Base-by-base conservation (phyloP, 2,797 vertebrate species). In the Scolopax rusticola region DNA sequence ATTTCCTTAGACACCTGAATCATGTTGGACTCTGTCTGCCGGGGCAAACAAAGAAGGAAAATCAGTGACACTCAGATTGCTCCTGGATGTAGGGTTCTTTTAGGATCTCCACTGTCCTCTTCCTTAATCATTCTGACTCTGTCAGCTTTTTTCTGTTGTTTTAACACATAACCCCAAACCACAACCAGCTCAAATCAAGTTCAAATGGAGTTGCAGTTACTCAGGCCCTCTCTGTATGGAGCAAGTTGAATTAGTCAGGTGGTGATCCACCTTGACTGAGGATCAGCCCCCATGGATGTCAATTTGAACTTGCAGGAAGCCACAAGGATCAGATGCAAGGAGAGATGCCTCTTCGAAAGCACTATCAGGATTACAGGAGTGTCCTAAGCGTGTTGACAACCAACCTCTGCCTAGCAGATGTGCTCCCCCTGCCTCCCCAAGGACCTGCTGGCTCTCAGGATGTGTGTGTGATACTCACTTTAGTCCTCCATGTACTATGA, bases 1-100 rank as follows among this genome's bases (percentile, higher is more conserved):
- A 85, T 91, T 84, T 92, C 67, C 76, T 95, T 28, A 70, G 61
- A 93, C n/a, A 57, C 32, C 65, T 59, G 81, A 90, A 85, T 79
- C 15, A 3, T 30, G 53, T 40, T 70, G 67, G 2, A 10, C 59
- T 93, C 51, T 75, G 33, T 45, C 78, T 90, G 53, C 38, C n/a
- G 71, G 38, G 54, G 61, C 10, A 60, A 76, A 69, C 4, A 57
- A 41, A 80, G 56, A 83, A 56, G 23, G 40, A 63, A 84, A 82
- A 91, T 51, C 21, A 74, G 63, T 27, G 63, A 19, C 1, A 19
- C 32, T 88, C 36, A 43, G 17, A 68, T 18, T 78, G 56, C 15
- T 94, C 38, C 65, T 59, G 63, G 24, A 73, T 36, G 32, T 40
- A 57, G 27, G 5, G 14, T 6, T 87, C 36, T 78, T 90, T 59